A percentile compares a stretch with the other conserved stretches of the same genome.
These are phyloP conservation scores for Daboia siamensis DNA, from an alignment of 2,113 vertebrate species.

Conservation along the genomic window DNA sequence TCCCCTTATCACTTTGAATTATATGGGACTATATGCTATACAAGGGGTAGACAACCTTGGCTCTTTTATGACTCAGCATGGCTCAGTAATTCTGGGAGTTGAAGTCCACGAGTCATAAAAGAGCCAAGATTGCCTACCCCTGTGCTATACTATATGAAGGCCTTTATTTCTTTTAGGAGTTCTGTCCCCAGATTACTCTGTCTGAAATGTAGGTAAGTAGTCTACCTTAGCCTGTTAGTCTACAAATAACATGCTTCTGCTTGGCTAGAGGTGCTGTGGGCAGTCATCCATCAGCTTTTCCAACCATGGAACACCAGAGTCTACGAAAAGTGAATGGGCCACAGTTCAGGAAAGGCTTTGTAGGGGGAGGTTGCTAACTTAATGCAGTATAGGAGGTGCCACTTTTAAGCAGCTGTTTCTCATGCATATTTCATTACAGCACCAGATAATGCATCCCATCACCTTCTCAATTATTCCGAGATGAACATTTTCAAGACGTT, in stretches of 20 bases:
- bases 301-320: neutral
- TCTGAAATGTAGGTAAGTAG: neutral
- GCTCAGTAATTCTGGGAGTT: no score
- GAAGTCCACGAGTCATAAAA: no score
- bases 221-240: neutral
- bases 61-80: no score
- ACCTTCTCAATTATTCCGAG: conserved; percentile 85
- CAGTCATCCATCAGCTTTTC: neutral
- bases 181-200: neutral
- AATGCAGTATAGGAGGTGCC: conserved; percentile 69
- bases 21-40: neutral
- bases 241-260: neutral
- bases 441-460: conserved; percentile 85
- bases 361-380: conserved; percentile 52
- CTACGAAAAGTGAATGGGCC: neutral
- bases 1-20: neutral
- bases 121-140: no score
- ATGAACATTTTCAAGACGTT: conserved; percentile 91
- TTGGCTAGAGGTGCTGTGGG: neutral
- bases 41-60: neutral
- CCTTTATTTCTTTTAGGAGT: neutral
- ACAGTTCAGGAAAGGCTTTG: neutral
- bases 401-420: conserved; percentile 86
- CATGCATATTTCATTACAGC: conserved; percentile 92
- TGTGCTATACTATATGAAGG: neutral